Percentiles rank a stretch among this genome's conserved stretches.
Conservation (phyloP, 2,888 invertebrate genomes). For the Schizaphis graminum region DNA sequence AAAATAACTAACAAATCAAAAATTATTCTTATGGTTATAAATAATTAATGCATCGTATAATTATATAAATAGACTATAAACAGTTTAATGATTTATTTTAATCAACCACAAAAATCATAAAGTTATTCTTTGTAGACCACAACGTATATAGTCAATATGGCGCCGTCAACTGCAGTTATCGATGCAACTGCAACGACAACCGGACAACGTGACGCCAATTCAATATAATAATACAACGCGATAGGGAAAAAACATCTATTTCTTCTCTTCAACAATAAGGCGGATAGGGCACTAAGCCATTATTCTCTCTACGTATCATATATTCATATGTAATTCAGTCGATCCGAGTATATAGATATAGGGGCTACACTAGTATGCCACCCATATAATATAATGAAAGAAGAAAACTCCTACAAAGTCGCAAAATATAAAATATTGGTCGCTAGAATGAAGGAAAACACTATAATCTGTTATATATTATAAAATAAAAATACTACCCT, state of each 20-base stretch:
- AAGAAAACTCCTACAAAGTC: constrained; percentile 33
- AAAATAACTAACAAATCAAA: neutral
- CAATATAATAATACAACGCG: neutral
- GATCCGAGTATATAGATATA: neutral
- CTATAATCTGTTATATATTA: neutral
- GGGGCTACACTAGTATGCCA: neutral
- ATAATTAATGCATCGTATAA: neutral
- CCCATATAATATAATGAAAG: constrained; percentile 1
- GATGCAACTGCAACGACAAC: constrained; percentile 48
- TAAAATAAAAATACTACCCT: neutral
- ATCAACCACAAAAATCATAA: neutral
- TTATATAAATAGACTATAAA: neutral
- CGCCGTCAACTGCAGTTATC: constrained; percentile 36
- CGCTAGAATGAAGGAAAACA: constrained; percentile 30
- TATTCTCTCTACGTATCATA: neutral
- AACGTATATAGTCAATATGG: constrained; percentile 26
- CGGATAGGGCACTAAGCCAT: neutral
- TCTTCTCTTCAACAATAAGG: neutral
- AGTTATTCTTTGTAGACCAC: neutral
- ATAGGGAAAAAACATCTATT: constrained; percentile 14
- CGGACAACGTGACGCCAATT: constrained; percentile 36
- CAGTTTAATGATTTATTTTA: neutral
- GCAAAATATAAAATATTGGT: constrained; percentile 55
- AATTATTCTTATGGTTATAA: neutral
- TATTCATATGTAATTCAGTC: neutral